A percentile compares a stretch with the other conserved stretches of the same genome.
These are phyloP conservation scores for Darevskia nairensis DNA, from an alignment of 2,797 vertebrate species.

Conservation along the genomic window DNA sequence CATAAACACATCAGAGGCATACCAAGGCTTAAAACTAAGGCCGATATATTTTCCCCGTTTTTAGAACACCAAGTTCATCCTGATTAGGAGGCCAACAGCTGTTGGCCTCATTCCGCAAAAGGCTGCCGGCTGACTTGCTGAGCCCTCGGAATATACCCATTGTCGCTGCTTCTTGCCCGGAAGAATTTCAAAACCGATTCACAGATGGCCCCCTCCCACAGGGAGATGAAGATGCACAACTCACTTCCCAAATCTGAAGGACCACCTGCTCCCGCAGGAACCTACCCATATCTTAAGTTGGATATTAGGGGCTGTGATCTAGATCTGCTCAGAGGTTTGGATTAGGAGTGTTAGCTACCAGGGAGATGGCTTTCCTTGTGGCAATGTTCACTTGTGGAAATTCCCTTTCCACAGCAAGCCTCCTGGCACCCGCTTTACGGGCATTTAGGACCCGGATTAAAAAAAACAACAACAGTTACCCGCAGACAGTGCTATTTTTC, in stretches of 20 bases:
- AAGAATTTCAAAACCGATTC: not conserved
- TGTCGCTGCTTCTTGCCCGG: too few relatives aligned
- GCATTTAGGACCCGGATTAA: not conserved
- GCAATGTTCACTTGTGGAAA: too few relatives aligned
- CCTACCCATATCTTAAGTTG: not conserved
- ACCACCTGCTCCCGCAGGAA: not conserved
- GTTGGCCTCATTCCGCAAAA: not conserved
- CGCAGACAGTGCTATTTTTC: too few relatives aligned
- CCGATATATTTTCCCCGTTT: not conserved
- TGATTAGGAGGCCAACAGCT: conserved; percentile 16
- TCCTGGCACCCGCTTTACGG: not conserved
- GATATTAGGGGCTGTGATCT: not conserved
- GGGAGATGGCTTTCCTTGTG: too few relatives aligned
- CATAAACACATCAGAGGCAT: not conserved
- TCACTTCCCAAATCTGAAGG: not conserved
- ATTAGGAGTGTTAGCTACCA: not conserved
- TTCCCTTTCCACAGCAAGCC: too few relatives aligned
- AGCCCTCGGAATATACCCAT: not conserved
- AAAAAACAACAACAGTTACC: not conserved
- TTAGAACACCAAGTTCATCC: not conserved
- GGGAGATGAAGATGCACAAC: not conserved
- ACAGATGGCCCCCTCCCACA: not conserved
- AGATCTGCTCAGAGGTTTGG: not conserved
- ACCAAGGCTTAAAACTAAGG: not conserved
- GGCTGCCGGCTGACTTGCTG: not conserved